phyloP scores from a whole-genome alignment of 1,140 invertebrate species.

The Venturia canescens region DNA sequence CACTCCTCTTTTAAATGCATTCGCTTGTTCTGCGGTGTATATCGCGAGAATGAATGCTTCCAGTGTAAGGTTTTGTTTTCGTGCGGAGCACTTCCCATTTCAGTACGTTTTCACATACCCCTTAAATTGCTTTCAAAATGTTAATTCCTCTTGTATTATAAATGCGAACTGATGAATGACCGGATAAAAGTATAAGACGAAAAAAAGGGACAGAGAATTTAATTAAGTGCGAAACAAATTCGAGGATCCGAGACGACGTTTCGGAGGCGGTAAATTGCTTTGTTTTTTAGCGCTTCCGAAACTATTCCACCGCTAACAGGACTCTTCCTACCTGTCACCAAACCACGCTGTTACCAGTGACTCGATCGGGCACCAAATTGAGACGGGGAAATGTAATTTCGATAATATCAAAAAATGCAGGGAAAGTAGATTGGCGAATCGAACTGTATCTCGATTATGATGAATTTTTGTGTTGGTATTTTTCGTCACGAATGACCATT shows the following conservation, averaged over 20 bases:
- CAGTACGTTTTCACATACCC: not conserved
- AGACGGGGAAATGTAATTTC: too few relatives aligned
- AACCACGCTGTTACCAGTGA: too few relatives aligned
- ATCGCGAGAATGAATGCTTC: constrained; percentile 1
- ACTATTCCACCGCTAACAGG: too few relatives aligned
- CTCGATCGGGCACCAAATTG: too few relatives aligned
- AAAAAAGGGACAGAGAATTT: not conserved
- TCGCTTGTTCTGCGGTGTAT: not conserved
- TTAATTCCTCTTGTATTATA: not conserved
- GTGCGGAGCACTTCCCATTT: not conserved
- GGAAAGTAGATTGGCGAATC: too few relatives aligned
- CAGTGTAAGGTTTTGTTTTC: not conserved
- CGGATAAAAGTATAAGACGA: not conserved
- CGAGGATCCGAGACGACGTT: not conserved
- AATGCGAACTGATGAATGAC: not conserved
- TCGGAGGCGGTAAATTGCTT: not conserved
- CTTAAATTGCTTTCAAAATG: not conserved
- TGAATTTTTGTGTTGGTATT: too few relatives aligned
- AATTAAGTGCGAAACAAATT: not conserved
- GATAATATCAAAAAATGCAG: too few relatives aligned
- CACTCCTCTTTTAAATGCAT: not conserved
- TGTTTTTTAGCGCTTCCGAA: not conserved
- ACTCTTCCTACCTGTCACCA: too few relatives aligned
- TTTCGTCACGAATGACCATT: too few relatives aligned
- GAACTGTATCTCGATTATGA: too few relatives aligned